phyloP scores from a whole-genome alignment of 2,888 invertebrate species.

The Aleiodes alternator region DNA sequence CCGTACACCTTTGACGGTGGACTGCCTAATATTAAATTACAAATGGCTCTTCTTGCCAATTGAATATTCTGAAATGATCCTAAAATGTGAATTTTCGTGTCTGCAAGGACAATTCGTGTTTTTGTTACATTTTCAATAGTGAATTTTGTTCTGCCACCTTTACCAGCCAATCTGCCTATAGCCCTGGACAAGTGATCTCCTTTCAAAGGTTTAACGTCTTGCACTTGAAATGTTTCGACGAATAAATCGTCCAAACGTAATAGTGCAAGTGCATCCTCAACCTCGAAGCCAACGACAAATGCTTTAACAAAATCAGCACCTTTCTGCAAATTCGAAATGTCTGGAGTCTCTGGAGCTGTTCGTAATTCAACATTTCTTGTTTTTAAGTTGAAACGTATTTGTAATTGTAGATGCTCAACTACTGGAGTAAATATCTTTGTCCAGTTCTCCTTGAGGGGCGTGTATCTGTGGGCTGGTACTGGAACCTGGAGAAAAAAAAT shows the following conservation, averaged over 20 bases:
- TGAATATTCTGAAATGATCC: constrained; percentile 98
- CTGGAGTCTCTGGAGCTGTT: constrained; percentile 83
- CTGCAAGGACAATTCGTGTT: constrained; percentile 97
- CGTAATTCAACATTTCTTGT: constrained; percentile 93
- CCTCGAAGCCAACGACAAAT: constrained; percentile 96
- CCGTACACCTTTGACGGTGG: constrained; percentile 99
- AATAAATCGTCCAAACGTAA: constrained; percentile 97
- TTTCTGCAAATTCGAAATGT: constrained; percentile 95
- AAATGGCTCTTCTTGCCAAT: constrained; percentile 94
- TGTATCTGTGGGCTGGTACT: constrained; percentile 96
- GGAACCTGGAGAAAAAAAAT: constrained; percentile 75
- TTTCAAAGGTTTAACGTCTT: constrained; percentile 95
- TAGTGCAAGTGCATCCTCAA: constrained; percentile 96
- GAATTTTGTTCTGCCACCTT: constrained; percentile 97
- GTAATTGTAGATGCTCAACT: constrained; percentile 95
- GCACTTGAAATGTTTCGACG: constrained; percentile 97
- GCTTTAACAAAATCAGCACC: constrained; percentile 99
- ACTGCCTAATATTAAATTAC: constrained; percentile 96
- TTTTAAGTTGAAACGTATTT: constrained; percentile 95
- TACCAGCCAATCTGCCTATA: constrained; percentile 97
- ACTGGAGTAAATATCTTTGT: constrained; percentile 96
- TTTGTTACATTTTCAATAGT: constrained; percentile 99
- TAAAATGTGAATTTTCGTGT: constrained; percentile 96
- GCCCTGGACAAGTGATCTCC: constrained; percentile 97
- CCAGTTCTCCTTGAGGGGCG: constrained; percentile 97